Conservation (phyloP, 2,113 vertebrate species). For the Dipodomys ordii region DNA sequence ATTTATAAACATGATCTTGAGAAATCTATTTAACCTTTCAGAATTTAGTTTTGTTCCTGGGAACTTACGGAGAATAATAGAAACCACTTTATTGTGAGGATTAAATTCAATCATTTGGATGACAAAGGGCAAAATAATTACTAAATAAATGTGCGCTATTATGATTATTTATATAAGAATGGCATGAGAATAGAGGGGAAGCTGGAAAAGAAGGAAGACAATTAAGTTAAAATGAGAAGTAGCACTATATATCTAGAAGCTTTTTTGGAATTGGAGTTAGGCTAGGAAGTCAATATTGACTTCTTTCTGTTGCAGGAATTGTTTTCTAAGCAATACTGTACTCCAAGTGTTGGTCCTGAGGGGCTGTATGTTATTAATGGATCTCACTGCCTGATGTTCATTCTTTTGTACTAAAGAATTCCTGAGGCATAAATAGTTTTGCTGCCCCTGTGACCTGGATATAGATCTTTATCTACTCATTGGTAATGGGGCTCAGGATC, state of each 20-base stretch:
- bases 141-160: not conserved
- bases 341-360: not conserved
- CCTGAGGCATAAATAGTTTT: not conserved
- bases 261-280: not conserved
- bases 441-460: not conserved
- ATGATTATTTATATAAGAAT: not conserved
- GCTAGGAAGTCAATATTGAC: not conserved
- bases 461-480: conserved; percentile 26
- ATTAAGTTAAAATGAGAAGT: not conserved
- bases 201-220: not conserved
- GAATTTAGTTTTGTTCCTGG: not conserved
- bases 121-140: not conserved
- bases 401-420: conserved; percentile 25
- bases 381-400: not conserved
- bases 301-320: not conserved
- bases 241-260: not conserved
- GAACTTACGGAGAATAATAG: not conserved
- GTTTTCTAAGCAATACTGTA: conserved; percentile 38
- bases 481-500: not conserved
- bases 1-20: not conserved
- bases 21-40: not conserved
- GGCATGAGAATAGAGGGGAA: not conserved
- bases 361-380: conserved; percentile 30
- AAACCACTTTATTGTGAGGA: not conserved
- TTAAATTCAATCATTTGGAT: not conserved